These are phyloP conservation scores for Nemoura dubitans DNA, from an alignment of 2,888 invertebrate genomes.

Conservation along the genomic window DNA sequence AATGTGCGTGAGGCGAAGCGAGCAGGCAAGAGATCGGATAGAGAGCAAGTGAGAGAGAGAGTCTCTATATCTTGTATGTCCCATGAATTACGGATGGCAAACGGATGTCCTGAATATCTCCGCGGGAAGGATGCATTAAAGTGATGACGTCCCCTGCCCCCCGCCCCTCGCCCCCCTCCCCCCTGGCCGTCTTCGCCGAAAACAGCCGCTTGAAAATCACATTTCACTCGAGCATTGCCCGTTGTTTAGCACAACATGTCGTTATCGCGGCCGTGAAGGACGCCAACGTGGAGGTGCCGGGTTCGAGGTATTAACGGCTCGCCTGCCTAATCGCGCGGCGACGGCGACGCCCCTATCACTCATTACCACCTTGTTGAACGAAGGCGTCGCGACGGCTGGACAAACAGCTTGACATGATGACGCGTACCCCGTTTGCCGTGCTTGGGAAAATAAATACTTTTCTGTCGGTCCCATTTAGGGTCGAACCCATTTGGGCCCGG, in stretches of 20 bases:
- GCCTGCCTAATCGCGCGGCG: background rate
- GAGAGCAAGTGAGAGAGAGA: slow-evolving; percentile 9
- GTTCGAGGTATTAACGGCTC: background rate
- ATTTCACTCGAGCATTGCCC: background rate
- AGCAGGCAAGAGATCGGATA: background rate
- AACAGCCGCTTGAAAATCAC: background rate
- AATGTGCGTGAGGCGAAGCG: slow-evolving; percentile 7
- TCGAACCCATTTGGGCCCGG: no score
- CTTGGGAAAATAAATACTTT: no score
- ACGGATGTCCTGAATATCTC: slow-evolving; percentile 45
- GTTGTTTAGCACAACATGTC: background rate
- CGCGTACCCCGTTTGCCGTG: background rate
- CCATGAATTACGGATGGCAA: slow-evolving; percentile 40
- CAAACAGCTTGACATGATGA: background rate
- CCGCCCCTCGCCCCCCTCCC: background rate
- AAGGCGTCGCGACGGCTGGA: background rate
- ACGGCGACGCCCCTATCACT: slow-evolving; percentile 1
- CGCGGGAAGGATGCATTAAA: slow-evolving; percentile 45
- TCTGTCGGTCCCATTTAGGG: no score
- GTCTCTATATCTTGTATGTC: slow-evolving; percentile 4
- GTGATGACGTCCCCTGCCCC: slow-evolving; percentile 31
- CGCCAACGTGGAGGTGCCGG: background rate
- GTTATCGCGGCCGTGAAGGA: background rate
- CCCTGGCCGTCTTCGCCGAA: background rate
- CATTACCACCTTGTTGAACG: slow-evolving; percentile 2